A percentile compares a stretch with the other conserved stretches of the same genome.
These are phyloP conservation scores for Lagenorhynchus albirostris DNA, from an alignment of 2,113 vertebrate genomes.

Conservation along the genomic window DNA sequence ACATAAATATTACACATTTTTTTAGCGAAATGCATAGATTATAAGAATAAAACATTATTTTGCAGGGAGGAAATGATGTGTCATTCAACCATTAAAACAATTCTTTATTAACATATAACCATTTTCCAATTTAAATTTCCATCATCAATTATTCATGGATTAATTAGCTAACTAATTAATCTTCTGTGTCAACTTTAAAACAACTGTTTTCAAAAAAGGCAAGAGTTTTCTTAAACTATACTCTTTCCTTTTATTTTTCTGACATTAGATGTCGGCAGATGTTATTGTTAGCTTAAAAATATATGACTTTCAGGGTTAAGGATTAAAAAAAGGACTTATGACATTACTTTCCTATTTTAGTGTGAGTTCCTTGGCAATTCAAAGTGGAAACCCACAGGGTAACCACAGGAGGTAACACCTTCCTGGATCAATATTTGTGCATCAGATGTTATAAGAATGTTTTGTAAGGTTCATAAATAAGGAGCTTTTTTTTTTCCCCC, in stretches of 20 bases:
- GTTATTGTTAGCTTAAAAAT: slow-evolving; percentile 35
- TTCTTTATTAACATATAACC: neutral
- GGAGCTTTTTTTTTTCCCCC: slow-evolving; percentile 51
- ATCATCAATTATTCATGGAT: slow-evolving; percentile 13
- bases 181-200: neutral
- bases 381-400: slow-evolving; percentile 62
- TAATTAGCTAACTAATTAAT: neutral
- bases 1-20: slow-evolving; percentile 48
- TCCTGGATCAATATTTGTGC: slow-evolving; percentile 75
- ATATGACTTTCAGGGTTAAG: slow-evolving; percentile 6
- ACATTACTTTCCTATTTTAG: slow-evolving; percentile 59
- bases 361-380: slow-evolving; percentile 57
- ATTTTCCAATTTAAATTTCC: slow-evolving; percentile 32
- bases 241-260: slow-evolving; percentile 38
- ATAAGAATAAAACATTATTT: slow-evolving; percentile 40
- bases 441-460: slow-evolving; percentile 70
- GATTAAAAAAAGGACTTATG: neutral
- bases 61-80: neutral
- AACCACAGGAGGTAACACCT: slow-evolving; percentile 66
- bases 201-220: neutral
- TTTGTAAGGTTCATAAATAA: slow-evolving; percentile 77
- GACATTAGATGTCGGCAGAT: slow-evolving; percentile 48
- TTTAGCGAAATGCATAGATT: slow-evolving; percentile 17
- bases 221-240: slow-evolving; percentile 12
- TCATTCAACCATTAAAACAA: slow-evolving; percentile 7